phyloP scores from a whole-genome alignment of 2,888 invertebrate genomes.

The Euzophera pinguis region DNA sequence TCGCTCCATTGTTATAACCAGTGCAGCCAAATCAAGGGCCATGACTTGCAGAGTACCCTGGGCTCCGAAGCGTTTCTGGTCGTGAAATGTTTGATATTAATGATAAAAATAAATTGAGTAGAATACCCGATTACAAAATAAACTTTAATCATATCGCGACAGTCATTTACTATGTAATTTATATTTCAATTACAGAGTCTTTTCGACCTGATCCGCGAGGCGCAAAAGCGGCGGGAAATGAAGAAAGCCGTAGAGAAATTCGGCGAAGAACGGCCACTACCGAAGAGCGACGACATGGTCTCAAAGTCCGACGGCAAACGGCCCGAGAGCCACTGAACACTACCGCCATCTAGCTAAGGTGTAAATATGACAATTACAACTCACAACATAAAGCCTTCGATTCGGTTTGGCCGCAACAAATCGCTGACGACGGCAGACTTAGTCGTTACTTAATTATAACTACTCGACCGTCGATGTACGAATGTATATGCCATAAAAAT shows the following conservation, averaged over 20 bases:
- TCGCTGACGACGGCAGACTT: constrained; percentile 11
- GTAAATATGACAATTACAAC: constrained; percentile 26
- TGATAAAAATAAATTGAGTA: no score
- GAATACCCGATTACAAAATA: no score
- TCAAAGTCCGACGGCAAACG: constrained; percentile 55
- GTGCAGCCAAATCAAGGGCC: no score
- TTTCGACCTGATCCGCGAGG: constrained; percentile 69
- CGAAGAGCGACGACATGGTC: constrained; percentile 55
- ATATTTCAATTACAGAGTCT: constrained; percentile 51
- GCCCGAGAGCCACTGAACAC: constrained; percentile 57
- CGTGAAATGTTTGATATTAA: no score
- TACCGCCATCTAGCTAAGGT: constrained; percentile 21
- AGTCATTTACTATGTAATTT: no score
- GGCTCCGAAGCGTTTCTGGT: no score
- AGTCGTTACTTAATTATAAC: background rate
- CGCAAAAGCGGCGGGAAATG: constrained; percentile 61
- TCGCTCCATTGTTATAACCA: no score
- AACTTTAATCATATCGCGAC: no score
- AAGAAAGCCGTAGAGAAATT: constrained; percentile 53
- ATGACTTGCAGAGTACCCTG: no score
- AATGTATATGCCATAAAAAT: background rate
- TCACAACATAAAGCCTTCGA: constrained; percentile 9
- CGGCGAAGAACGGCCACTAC: constrained; percentile 35
- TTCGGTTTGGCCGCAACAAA: constrained; percentile 22
- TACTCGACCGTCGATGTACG: background rate